phyloP scores from a whole-genome alignment of 2,797 vertebrate species.

The Protosalanx chinensis region DNA sequence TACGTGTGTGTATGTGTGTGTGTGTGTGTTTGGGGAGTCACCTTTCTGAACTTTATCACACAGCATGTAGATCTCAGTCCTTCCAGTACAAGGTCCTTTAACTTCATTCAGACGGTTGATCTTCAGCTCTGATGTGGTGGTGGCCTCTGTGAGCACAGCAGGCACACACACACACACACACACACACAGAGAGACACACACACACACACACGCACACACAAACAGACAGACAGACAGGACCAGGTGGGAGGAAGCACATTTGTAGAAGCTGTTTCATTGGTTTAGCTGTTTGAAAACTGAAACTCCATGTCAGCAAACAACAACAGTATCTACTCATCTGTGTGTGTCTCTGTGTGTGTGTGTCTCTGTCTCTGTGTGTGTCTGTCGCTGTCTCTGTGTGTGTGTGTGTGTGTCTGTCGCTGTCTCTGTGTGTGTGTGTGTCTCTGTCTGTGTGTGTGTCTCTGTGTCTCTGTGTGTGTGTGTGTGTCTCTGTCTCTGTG shows the following conservation, averaged over 20 bases:
- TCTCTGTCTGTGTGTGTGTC: no score
- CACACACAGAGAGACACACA: neutral
- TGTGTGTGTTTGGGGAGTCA: conserved; percentile 36
- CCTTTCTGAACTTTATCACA: conserved; percentile 97
- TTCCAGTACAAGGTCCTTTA: conserved; percentile 77
- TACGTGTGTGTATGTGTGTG: neutral
- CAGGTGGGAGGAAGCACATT: conserved; percentile 12
- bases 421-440: no score
- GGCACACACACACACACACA: conserved; percentile 10
- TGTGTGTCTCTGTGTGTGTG: neutral
- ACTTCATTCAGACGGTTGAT: conserved; percentile 84
- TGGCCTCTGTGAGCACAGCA: conserved; percentile 75
- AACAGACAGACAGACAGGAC: conserved; percentile 1
- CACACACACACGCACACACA: neutral
- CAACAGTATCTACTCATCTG: neutral
- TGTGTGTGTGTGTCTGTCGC: no score
- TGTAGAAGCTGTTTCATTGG: neutral
- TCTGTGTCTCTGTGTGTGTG: no score
- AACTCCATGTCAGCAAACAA: neutral
- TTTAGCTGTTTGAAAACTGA: neutral
- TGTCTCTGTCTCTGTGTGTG: no score
- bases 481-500: no score
- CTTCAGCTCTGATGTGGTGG: conserved; percentile 88
- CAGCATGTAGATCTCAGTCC: conserved; percentile 88
- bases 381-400: no score